Percentiles rank a stretch among this genome's conserved stretches.
Conservation (phyloP, 2,113 vertebrate genomes). For the Nesoenas mayeri region DNA sequence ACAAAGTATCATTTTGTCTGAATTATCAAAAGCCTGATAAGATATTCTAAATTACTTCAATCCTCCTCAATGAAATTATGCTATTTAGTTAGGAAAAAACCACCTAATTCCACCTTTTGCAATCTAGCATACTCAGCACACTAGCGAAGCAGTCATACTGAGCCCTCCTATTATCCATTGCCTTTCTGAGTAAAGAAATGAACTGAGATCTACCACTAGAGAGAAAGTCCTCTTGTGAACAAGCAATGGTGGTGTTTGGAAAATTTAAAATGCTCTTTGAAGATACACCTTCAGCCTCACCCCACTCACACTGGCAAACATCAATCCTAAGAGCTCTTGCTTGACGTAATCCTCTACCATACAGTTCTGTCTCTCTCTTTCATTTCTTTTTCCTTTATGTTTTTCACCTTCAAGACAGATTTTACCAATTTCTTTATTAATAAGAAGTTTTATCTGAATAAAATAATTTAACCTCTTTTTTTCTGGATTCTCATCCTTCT, state of each 20-base stretch:
- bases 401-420: neutral
- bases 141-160: neutral
- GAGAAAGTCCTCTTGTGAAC: neutral
- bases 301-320: neutral
- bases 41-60: neutral
- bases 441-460: neutral
- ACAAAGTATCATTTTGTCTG: neutral
- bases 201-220: neutral
- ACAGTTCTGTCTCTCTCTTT: neutral
- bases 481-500: neutral
- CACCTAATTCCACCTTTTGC: neutral
- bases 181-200: neutral
- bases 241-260: neutral
- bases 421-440: neutral
- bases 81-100: neutral
- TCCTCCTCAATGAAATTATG: neutral
- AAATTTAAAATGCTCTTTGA: slow-evolving; percentile 1
- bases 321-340: neutral
- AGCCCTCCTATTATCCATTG: neutral
- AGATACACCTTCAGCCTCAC: neutral
- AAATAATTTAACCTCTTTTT: neutral
- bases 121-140: neutral
- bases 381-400: neutral
- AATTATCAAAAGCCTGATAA: neutral
- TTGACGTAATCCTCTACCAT: neutral